phyloP scores from a whole-genome alignment of 2,113 vertebrate genomes.

The Serilophus lunatus region DNA sequence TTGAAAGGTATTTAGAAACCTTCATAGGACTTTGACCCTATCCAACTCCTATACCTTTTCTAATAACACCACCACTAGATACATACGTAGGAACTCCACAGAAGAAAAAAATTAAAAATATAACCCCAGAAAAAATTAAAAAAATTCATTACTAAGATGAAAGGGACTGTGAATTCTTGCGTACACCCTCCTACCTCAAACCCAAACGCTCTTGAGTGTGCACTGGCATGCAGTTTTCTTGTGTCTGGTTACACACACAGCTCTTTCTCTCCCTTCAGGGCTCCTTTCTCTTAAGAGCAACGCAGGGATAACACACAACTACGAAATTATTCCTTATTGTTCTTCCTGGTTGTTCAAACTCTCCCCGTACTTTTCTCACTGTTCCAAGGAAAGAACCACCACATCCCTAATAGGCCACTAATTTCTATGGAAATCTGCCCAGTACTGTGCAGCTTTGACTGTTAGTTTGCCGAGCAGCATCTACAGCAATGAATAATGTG shows the following conservation, averaged over 20 bases:
- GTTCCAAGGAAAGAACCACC: neutral
- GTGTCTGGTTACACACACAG: neutral
- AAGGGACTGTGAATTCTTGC: neutral
- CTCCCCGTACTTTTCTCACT: accelerated
- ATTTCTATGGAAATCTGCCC: neutral
- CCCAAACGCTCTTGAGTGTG: neutral
- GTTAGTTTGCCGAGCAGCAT: neutral
- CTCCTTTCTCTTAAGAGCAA: neutral
- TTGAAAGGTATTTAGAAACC: neutral
- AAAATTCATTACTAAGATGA: neutral
- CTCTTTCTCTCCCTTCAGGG: neutral
- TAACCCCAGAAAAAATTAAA: neutral
- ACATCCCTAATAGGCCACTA: neutral
- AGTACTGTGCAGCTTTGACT: neutral
- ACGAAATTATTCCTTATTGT: neutral
- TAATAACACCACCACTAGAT: neutral
- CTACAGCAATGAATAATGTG: neutral
- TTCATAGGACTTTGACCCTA: neutral
- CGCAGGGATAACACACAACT: neutral
- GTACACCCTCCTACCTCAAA: neutral
- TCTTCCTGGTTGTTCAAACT: neutral
- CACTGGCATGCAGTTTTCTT: neutral
- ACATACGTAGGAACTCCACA: neutral
- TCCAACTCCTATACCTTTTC: neutral
- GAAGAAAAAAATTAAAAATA: neutral